Percentiles rank a stretch among this genome's conserved stretches.
phyloP scores from a whole-genome alignment of 2,113 vertebrate genomes.

The Salvator merianae region DNA sequence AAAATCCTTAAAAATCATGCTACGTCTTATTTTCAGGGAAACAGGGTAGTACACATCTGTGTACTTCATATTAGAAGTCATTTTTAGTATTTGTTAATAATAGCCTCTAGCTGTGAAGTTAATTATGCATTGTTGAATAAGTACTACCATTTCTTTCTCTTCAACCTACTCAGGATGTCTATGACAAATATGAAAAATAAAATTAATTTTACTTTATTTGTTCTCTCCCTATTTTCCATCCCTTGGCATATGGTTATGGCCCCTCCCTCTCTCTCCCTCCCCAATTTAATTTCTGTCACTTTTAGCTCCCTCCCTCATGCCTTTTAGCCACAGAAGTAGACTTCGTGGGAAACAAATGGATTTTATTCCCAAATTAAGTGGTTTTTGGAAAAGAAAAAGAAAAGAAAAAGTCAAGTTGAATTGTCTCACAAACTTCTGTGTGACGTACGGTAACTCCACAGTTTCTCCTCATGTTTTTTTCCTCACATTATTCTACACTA shows the following conservation, averaged over 20 bases:
- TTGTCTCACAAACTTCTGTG: background rate
- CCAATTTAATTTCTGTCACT: too few relatives aligned
- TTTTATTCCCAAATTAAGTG: background rate
- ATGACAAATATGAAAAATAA: background rate
- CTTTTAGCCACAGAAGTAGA: too few relatives aligned
- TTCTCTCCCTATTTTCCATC: background rate
- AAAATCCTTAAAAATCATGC: too few relatives aligned
- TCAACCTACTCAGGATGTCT: background rate
- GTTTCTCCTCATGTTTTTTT: background rate
- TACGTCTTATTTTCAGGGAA: too few relatives aligned
- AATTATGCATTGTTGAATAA: background rate
- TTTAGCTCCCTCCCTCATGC: too few relatives aligned
- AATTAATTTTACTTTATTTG: background rate
- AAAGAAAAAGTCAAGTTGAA: background rate
- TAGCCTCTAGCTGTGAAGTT: background rate
- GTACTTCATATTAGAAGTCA: background rate
- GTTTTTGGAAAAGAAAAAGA: background rate
- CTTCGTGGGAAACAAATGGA: background rate
- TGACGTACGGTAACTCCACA: background rate
- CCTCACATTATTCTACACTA: constrained; percentile 13
- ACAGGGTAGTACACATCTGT: background rate
- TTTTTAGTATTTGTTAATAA: background rate
- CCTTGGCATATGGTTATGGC: background rate
- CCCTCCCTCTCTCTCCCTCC: too few relatives aligned
- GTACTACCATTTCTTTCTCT: background rate